Conservation (phyloP, 2,797 vertebrate species). For the Cossypha caffra region DNA sequence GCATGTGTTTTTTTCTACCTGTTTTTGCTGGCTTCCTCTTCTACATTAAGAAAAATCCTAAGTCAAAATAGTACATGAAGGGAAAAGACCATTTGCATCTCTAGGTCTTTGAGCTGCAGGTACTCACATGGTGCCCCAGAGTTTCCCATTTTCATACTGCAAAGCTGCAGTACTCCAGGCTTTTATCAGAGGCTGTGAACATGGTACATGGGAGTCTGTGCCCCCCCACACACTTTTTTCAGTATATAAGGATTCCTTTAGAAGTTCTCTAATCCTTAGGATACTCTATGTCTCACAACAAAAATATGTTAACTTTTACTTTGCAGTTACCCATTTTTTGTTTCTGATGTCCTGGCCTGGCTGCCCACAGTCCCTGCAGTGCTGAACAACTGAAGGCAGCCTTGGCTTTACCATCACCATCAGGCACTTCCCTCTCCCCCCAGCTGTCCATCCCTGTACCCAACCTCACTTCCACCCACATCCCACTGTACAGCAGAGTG, state of each 20-base stretch:
- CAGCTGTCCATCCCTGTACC: fast-evolving
- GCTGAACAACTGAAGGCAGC: background rate
- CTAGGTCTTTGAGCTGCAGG: background rate
- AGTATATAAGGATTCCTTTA: background rate
- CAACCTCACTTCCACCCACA: background rate
- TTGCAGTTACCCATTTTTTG: background rate
- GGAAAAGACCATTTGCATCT: background rate
- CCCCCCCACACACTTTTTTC: background rate
- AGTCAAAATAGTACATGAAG: background rate
- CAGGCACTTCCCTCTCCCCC: background rate
- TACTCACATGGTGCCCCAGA: background rate
- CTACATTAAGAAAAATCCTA: background rate
- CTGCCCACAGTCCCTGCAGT: fast-evolving
- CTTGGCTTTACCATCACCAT: fast-evolving
- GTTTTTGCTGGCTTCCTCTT: background rate
- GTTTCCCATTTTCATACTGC: background rate
- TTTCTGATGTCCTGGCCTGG: background rate
- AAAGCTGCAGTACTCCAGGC: background rate
- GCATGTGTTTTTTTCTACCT: background rate
- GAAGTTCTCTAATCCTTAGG: background rate
- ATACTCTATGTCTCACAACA: background rate
- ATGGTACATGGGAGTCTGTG: too few species aligned
- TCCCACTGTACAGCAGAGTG: background rate
- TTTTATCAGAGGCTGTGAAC: background rate
- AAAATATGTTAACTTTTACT: background rate